Evolutionary conservation across 2,113 vertebrate species (phyloP), one percentile per base, ranked within the genome.

Genomic region (Regulus satrapa): DNA sequence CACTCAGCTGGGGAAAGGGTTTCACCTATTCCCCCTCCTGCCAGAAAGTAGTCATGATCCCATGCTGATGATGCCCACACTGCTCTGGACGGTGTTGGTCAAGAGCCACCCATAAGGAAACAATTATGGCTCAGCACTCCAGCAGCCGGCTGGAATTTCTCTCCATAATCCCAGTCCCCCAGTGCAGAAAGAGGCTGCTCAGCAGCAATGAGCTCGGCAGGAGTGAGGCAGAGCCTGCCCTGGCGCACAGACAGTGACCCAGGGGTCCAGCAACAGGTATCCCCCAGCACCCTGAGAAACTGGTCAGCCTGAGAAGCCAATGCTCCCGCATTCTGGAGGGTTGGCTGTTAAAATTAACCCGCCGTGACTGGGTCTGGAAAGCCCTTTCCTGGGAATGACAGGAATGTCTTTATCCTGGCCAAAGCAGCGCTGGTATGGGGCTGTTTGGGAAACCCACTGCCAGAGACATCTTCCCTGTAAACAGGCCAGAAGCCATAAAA

Each of bases 351-450:
- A 86, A 90, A 74, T 86, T 80, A 96, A 84, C 88, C 92, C 14
- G 2, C 92, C 43, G 4, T 83, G 94, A 92, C 72, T 12, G 63
- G 72, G 34, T 67, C 81, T 93, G 94, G 92, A 91, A 94, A 90
- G 59, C 36, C 76, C 76, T 89, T 84, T 88, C 75, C 88, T 23
- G 72, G 95, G 94, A 95, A 96, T 95, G 96, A 93, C 72, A 97
- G 86, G 95, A 96, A 95, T 94, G 94, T 91, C 83, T 94, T 95
- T 92, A 95, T 96, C 76, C 91, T 4, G 2, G 91, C 92, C 95
- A 88, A 90, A 80, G 79, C 92, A 94, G 59, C 2, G 7, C 40
- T 1, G 59, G 85, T 63, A 85, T 24, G 11, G 72, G 86, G 91
- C 92, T 93, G 78, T 28, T 72, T 3, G 9, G 72, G 63, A 31